These are phyloP conservation scores for Scelioninae gen. 1 DNA, from an alignment of 2,888 invertebrate species.

Conservation along the genomic window DNA sequence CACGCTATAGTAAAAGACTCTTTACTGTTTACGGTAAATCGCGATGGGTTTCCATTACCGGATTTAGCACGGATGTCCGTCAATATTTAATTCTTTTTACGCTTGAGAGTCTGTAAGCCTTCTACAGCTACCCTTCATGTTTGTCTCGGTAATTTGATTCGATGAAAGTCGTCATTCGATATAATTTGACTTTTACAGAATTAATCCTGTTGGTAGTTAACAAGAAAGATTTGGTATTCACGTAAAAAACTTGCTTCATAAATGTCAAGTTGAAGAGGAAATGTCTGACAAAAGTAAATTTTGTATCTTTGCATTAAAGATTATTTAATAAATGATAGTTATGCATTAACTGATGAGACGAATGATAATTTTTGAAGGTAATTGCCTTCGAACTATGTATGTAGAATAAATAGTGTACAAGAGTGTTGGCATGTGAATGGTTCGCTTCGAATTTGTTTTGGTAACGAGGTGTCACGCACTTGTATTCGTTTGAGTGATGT, in stretches of 20 bases:
- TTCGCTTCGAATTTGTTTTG: constrained; percentile 50
- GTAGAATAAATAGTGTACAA: constrained; percentile 6
- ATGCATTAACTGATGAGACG: constrained; percentile 41
- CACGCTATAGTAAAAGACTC: background rate
- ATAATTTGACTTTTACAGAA: constrained; percentile 44
- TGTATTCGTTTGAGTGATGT: constrained; percentile 52
- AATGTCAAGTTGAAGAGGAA: constrained; percentile 33
- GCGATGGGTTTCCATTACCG: constrained; percentile 73
- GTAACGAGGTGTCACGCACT: constrained; percentile 56
- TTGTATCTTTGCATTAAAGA: background rate
- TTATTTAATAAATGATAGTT: constrained; percentile 43
- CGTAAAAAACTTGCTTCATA: constrained; percentile 61
- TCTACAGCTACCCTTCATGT: constrained; percentile 52
- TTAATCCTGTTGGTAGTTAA: constrained; percentile 52
- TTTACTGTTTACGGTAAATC: constrained; percentile 67
- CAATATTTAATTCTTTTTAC: constrained; percentile 64
- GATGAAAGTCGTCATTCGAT: constrained; percentile 53
- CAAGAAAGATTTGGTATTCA: constrained; percentile 41
- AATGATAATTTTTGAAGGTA: constrained; percentile 34
- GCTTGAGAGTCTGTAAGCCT: constrained; percentile 35
- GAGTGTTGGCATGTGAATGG: constrained; percentile 6
- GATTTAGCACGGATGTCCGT: constrained; percentile 73
- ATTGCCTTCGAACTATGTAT: constrained; percentile 22
- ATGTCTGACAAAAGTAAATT: constrained; percentile 5
- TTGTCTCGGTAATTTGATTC: constrained; percentile 63